phyloP scores from a whole-genome alignment of 2,113 vertebrate genomes.

The Tyrannus savana region DNA sequence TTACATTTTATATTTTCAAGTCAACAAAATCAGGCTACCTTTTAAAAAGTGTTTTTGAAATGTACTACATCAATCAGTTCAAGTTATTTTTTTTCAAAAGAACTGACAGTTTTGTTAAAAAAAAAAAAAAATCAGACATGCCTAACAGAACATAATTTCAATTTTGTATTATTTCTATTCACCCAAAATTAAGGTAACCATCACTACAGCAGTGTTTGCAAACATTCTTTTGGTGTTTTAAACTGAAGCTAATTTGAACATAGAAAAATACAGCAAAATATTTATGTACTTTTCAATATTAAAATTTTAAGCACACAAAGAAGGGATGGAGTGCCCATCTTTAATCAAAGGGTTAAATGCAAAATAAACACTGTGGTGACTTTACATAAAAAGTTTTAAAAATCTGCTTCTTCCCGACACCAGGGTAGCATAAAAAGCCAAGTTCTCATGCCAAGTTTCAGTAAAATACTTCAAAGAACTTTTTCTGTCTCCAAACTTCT shows the following conservation, averaged over 20 bases:
- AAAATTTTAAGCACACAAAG: background rate
- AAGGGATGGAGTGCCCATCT: background rate
- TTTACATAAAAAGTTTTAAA: rapidly evolving
- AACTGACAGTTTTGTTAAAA: background rate
- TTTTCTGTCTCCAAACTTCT: background rate
- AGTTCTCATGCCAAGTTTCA: background rate
- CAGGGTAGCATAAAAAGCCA: background rate
- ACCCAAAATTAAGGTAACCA: background rate
- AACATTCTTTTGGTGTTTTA: background rate
- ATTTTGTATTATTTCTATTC: background rate
- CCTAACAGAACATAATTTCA: background rate
- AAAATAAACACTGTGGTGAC: background rate
- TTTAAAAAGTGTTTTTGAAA: background rate
- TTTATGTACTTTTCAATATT: background rate
- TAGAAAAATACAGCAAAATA: background rate
- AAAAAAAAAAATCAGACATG: background rate
- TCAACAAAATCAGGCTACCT: background rate
- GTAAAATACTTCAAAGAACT: background rate
- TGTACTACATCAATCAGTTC: background rate
- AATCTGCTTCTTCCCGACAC: background rate
- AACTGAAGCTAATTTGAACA: background rate
- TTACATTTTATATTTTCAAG: background rate
- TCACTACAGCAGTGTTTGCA: background rate
- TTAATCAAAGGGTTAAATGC: background rate
- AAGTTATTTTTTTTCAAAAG: background rate